Percentiles rank a stretch among this genome's conserved stretches.
Evolutionary conservation across 23 tunicate species (phyloP).

Genomic region (Trididemnum miniatum): DNA sequence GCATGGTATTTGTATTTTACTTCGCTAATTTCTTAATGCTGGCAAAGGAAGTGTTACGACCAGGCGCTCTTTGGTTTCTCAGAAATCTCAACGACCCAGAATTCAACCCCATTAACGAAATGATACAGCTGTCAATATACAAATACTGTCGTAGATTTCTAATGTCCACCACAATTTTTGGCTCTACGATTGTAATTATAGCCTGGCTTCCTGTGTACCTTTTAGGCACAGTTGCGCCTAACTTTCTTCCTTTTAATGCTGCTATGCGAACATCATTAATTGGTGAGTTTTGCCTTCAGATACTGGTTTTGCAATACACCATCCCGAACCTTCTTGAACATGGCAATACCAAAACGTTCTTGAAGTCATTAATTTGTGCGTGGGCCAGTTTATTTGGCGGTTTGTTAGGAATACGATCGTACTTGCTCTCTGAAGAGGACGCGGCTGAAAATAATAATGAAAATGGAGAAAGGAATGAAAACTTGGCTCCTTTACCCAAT

Average conservation of each 20-base stretch:
- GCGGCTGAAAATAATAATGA: neutral
- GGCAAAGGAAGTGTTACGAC: constrained; percentile 71
- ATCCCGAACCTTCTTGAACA: constrained; percentile 77
- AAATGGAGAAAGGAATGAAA: neutral
- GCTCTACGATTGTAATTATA: constrained; percentile 52
- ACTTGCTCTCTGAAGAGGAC: constrained; percentile 57
- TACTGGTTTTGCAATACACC: constrained; percentile 57
- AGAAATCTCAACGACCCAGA: constrained; percentile 81
- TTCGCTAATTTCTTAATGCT: constrained; percentile 76
- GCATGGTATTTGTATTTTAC: constrained; percentile 72
- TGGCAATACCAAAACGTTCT: constrained; percentile 41
- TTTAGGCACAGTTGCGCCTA: constrained; percentile 23
- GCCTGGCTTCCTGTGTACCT: constrained; percentile 62
- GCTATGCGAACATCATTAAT: constrained; percentile 46
- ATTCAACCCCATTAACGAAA: constrained; percentile 70
- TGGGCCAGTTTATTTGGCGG: constrained; percentile 66
- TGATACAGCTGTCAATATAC: constrained; percentile 75
- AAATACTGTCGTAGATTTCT: constrained; percentile 59
- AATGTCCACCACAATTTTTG: constrained; percentile 53
- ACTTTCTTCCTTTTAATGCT: constrained; percentile 65
- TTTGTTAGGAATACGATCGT: constrained; percentile 60
- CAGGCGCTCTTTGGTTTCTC: constrained; percentile 86
- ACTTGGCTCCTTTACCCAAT: neutral
- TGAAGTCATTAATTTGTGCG: constrained; percentile 36
- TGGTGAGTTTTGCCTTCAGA: constrained; percentile 67